phyloP scores from a whole-genome alignment of 2,113 vertebrate genomes.

The Hypocryptadius cinnamomeus region DNA sequence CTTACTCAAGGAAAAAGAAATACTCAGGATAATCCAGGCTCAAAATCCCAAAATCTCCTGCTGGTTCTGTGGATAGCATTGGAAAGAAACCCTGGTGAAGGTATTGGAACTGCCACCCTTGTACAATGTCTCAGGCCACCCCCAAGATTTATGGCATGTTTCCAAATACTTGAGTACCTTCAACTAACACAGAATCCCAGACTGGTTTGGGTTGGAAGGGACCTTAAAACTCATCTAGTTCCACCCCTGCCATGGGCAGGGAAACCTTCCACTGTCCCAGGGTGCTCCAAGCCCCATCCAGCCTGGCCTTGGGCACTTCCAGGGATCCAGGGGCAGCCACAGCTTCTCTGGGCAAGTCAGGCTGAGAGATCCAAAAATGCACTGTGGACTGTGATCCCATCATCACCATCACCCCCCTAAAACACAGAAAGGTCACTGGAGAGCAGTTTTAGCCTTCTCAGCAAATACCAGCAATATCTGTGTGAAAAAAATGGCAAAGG shows the following conservation, averaged over 20 bases:
- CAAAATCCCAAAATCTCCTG: background rate
- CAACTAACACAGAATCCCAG: background rate
- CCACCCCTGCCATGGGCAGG: background rate
- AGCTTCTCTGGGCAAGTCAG: background rate
- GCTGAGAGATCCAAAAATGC: background rate
- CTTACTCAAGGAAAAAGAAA: background rate
- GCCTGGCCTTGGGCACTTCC: rapidly evolving
- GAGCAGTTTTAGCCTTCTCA: no score
- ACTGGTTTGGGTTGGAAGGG: background rate
- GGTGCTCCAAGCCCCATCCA: background rate
- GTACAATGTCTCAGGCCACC: background rate
- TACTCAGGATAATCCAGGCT: background rate
- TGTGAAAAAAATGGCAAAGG: background rate
- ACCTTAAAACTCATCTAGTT: rapidly evolving
- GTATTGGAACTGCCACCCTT: background rate
- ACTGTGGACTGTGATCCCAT: rapidly evolving
- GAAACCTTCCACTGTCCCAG: rapidly evolving
- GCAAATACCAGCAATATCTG: background rate
- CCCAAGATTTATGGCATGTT: background rate
- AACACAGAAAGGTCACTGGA: background rate
- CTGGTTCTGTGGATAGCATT: background rate
- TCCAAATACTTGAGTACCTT: background rate
- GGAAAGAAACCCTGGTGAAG: background rate
- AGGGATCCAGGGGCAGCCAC: background rate
- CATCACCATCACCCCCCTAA: no score